Evolutionary conservation across 2,888 invertebrate genomes (phyloP).

Genomic region (Synergus gifuensis): DNA sequence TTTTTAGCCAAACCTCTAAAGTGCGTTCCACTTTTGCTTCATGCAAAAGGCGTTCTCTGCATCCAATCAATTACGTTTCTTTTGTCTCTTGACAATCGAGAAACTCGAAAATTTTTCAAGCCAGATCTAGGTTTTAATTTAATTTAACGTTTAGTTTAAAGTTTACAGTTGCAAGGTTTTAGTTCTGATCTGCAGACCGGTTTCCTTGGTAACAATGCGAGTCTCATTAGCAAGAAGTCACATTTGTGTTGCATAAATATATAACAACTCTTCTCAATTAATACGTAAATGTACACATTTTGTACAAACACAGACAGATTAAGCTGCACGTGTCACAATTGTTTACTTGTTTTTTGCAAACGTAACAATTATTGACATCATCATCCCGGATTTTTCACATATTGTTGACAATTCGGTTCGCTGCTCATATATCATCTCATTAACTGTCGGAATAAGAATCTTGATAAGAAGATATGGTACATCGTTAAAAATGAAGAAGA

Average conservation of each 20-base stretch:
- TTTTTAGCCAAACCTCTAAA: slow-evolving; percentile 58
- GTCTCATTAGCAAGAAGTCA: not conserved
- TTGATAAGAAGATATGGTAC: not conserved
- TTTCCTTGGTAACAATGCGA: not conserved
- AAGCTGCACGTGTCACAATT: slow-evolving; percentile 15
- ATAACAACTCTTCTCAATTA: not conserved
- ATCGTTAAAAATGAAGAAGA: no score
- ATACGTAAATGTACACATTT: not conserved
- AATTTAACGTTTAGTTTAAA: no score
- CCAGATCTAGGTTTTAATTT: slow-evolving; percentile 45
- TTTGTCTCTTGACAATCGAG: not conserved
- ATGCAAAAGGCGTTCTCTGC: not conserved
- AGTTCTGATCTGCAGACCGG: not conserved
- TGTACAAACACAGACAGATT: slow-evolving; percentile 6
- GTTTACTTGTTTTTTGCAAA: slow-evolving; percentile 25
- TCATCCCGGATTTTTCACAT: slow-evolving; percentile 18
- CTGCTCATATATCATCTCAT: slow-evolving; percentile 21
- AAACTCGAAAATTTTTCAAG: slow-evolving; percentile 49
- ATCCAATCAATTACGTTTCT: not conserved
- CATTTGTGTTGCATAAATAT: not conserved
- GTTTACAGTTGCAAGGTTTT: no score
- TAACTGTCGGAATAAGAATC: slow-evolving; percentile 16
- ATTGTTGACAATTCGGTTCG: slow-evolving; percentile 18
- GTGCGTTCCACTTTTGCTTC: slow-evolving; percentile 55
- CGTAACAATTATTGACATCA: slow-evolving; percentile 28